Base-by-base conservation (phyloP, 2,113 vertebrate genomes). In the Halcyon senegalensis region DNA sequence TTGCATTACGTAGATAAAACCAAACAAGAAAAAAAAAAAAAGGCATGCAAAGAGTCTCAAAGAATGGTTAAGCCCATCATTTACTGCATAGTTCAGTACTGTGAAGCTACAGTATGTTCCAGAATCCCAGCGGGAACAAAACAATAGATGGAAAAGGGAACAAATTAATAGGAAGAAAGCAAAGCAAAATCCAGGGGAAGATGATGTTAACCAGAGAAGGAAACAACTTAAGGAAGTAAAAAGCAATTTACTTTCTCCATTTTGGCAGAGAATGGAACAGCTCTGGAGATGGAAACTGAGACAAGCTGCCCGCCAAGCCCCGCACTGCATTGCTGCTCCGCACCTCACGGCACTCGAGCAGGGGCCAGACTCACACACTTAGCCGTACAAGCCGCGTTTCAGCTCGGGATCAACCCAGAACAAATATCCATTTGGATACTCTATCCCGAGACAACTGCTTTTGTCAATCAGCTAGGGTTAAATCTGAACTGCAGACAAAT, bases 141-240 rank as follows among this genome's bases (percentile, higher is more conserved):
- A 30, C 33, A 56, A 50, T 5, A 30, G 16, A 79, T 56, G 46
- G 48, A 87, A 81, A 90, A 81, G 10, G 66, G 77, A 63, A 72
- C 35, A 75, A 62, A 75, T 27, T 44, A 90, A 8, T 85, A 88
- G 31, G 7, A 94, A 28, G 73, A 87, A 75, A 92, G 77, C n/a
- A 90, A 90, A 85, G 64, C 33, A 92, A 80, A 88, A 72, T 55
- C 62, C 10, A 80, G 74, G 23, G 69, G 68, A 86, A 78, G 39
- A 89, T 53, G 17, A 89, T 82, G 58, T 66, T 93, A 94, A 75
- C 30, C 74, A 87, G 84, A 79, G 44, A 73, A 91, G 69, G 74
- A 96, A 95, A 93, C 0, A 0, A 75, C n/a, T 88, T 72, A 51
- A 48, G 93, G 87, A 96, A 89, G 58, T 78, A 50, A 89, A 90